Evolutionary conservation across 2,888 invertebrate species (phyloP), one percentile per base, ranked within the genome.

Genomic region (Bibio marci): DNA sequence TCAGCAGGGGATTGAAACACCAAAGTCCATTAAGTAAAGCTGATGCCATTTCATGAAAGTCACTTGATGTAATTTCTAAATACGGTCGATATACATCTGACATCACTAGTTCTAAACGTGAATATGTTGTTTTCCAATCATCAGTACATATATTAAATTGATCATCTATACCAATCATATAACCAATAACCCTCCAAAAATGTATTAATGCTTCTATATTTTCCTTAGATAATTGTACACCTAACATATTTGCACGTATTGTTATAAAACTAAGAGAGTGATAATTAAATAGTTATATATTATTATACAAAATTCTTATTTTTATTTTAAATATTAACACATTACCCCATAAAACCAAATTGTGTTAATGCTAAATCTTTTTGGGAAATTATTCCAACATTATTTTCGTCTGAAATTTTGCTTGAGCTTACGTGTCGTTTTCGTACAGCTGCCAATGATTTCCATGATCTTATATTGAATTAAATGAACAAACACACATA

Each of bases 311-410:
- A n/a, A n/a, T n/a, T n/a, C n/a, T n/a, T 26, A 10, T 8, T 26
- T 26, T 6, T 26, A 12, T 11, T 28, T 28, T 11, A n/a, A 12
- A 5, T 12, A 5, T 28, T 28, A 28, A 6, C n/a, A 22, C 5
- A 22, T 22, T 22, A 43, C 2, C 87, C 90, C 53, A 90, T 70
- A 54, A 91, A 91, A 3, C 86, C 88, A 53, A 83, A 85, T 58
- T 85, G 86, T 0, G 90, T 87, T 10, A 90, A 56, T 0, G 80
- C 80, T 70, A 92, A 73, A 54, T 90, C 88, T 46, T 78, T 70
- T 56, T 91, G 91, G 0, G 78, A 75, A 27, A 88, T 75, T 28
- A 66, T 62, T 0, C 70, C 70, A 25, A 68, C 62, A 44, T 37
- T 38, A 64, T 59, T 58, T 58, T 2, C 55, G 32, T 39, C 58